These are phyloP conservation scores for Seira ritae DNA, from an alignment of 2,888 invertebrate species.

Conservation along the genomic window DNA sequence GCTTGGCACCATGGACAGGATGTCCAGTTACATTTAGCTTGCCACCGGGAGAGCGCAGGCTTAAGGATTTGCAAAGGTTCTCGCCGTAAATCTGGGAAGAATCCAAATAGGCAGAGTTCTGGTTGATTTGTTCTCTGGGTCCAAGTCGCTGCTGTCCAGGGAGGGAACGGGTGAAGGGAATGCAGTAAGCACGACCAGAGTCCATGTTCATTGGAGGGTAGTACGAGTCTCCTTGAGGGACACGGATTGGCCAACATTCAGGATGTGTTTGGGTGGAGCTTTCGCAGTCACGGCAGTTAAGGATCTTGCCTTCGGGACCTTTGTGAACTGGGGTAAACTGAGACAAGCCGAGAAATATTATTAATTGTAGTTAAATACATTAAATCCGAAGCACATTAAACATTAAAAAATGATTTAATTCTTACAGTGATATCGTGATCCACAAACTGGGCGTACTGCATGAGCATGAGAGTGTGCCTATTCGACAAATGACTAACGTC, in stretches of 20 bases:
- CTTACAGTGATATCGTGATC: constrained; percentile 91
- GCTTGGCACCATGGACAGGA: constrained; percentile 83
- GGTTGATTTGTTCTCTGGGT: constrained; percentile 94
- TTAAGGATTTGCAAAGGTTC: constrained; percentile 86
- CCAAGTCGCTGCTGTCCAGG: constrained; percentile 93
- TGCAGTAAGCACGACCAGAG: constrained; percentile 89
- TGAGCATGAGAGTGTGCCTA: constrained; percentile 92
- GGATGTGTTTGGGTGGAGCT: constrained; percentile 92
- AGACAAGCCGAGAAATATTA: background rate
- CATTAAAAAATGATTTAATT: constrained; percentile 77
- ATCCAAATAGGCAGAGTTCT: constrained; percentile 93
- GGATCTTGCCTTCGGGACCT: constrained; percentile 78
- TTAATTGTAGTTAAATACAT: no score
- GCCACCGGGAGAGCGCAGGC: constrained; percentile 87
- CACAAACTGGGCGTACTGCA: constrained; percentile 90
- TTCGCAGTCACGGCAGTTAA: constrained; percentile 92
- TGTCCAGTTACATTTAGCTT: constrained; percentile 88
- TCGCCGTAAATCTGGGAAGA: constrained; percentile 93
- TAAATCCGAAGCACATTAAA: no score
- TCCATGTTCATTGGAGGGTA: constrained; percentile 91
- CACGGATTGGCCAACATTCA: constrained; percentile 94
- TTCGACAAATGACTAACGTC: constrained; percentile 93
- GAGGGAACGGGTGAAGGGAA: constrained; percentile 95
- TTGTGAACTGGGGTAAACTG: constrained; percentile 82
- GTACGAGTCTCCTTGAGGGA: constrained; percentile 91